Evolutionary conservation across 2,797 vertebrate species (phyloP), one percentile per base, ranked within the genome.

Genomic region (Anguilla megastoma): DNA sequence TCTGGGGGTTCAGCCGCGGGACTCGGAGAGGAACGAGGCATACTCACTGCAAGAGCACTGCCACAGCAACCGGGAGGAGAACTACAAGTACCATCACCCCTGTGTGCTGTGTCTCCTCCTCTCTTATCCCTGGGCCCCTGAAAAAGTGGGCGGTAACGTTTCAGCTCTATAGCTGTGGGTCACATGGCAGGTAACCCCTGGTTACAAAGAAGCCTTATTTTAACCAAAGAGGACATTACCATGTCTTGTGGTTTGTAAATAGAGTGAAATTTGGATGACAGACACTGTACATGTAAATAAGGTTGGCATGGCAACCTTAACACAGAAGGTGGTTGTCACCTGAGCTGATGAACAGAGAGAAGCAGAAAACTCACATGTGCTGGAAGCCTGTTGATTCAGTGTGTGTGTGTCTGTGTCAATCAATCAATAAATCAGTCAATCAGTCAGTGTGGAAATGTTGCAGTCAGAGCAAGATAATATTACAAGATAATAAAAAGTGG

Each of bases 11-110:
- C 95, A 94, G 76, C 95, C 97, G 14, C 95, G 90, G 90, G 97
- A 97, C 86, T 91, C 92, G 88, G 96, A 97, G 12, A 95, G 94
- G 86, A 96, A 95, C 7, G 95, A 97, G 89, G 97, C 95, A 6
- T 96, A 94, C 92, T 96, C 97, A 6, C 93, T 95, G 58, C 97
- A 97, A 33, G 94, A 97, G 8, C 93, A 88, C 86, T 97, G 97
- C 92, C 92, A 94, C 91, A 93, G 96, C 4, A 93, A 94, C 0
- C 93, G 92, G 74, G 97, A 97, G 90, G 93, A 95, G n/a, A 97
- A 96, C 90, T 97, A 97, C 94, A 96, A 96, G 97, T 97, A 91
- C 21, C 58, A 41, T 50, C 33, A 41, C 41, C 21, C 63, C 18
- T 24, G 5, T 6, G 6, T 6, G 63, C 63, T 6, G 2, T 41